These are phyloP conservation scores for Pipistrellus nathusii DNA, from an alignment of 2,797 vertebrate species.

Conservation along the genomic window DNA sequence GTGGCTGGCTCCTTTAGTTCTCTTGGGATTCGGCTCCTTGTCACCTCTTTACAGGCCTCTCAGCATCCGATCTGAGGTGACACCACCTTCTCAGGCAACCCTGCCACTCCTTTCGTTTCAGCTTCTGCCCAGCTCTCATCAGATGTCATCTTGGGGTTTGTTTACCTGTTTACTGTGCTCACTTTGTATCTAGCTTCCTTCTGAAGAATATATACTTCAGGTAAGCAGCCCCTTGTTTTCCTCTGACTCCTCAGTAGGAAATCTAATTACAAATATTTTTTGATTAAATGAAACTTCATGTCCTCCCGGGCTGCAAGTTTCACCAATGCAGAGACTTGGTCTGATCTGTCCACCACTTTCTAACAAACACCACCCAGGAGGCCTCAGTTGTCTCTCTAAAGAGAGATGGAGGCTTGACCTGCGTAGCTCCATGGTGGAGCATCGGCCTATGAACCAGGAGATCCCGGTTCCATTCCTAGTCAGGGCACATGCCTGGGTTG, in stretches of 20 bases:
- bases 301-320: neutral
- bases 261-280: neutral
- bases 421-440: too few relatives aligned
- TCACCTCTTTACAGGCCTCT: neutral
- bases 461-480: too few relatives aligned
- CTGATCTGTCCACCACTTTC: neutral
- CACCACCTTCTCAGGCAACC: fast-evolving
- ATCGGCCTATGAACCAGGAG: too few relatives aligned
- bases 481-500: too few relatives aligned
- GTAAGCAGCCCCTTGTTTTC: neutral
- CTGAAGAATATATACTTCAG: neutral
- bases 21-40: too few relatives aligned
- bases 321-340: too few relatives aligned
- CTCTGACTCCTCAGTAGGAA: neutral
- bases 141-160: neutral
- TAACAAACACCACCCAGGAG: neutral
- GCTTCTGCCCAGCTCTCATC: neutral
- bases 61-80: neutral
- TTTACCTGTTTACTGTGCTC: neutral
- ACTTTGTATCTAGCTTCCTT: fast-evolving
- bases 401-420: fast-evolving
- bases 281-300: neutral
- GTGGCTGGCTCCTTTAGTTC: too few relatives aligned
- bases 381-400: neutral
- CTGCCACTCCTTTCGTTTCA: neutral